Base-by-base conservation (phyloP, 2,113 vertebrate genomes). In the Glaucomys volans region DNA sequence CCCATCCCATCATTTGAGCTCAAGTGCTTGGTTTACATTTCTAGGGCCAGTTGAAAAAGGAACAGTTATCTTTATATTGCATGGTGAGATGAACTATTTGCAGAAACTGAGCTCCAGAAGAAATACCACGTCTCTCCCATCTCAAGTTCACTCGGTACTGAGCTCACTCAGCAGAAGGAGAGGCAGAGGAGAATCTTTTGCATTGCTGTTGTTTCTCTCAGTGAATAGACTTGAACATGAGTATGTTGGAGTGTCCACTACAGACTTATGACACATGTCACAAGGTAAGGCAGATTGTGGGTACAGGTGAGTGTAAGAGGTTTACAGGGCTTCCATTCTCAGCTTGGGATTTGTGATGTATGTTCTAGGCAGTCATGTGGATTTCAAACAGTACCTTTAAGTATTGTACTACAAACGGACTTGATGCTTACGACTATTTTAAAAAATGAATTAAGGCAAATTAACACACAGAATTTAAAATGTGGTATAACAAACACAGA, bases 341-440 rank as follows among this genome's bases (percentile, higher is more conserved):
- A 77, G 26, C 57, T 90, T 72, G 66, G 44, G n/a, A 62, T 54
- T 83, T 79, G 83, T 30, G 32, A 67, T 50, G 13, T 26, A 3
- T 52, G 42, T 47, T 72, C 30, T 67, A 47, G 32, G 37, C 16
- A 8, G 42, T 10, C 5, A 1, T 26, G 54, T 13, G 18, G 10
- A 86, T 77, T 91, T 91, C 40, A 87, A 87, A 90, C 47, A 24
- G 4, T n/a, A 22, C 35, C 69, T 67, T 86, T 93, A 93, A 92
- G 57, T 90, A 90, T 3, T 76, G 32, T 83, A 26, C 40, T 71
- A 69, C 30, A 71, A 76, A 79, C 11, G 50, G 62, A 42, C 44
- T 88, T 74, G 37, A 66, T 50, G 47, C 37, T 67, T 44, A 89
- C 59, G 35, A 95, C 35, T 40, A 9, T 85, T 81, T 81, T 47